phyloP scores from a whole-genome alignment of 2,888 invertebrate genomes.

The Laothoe populi region DNA sequence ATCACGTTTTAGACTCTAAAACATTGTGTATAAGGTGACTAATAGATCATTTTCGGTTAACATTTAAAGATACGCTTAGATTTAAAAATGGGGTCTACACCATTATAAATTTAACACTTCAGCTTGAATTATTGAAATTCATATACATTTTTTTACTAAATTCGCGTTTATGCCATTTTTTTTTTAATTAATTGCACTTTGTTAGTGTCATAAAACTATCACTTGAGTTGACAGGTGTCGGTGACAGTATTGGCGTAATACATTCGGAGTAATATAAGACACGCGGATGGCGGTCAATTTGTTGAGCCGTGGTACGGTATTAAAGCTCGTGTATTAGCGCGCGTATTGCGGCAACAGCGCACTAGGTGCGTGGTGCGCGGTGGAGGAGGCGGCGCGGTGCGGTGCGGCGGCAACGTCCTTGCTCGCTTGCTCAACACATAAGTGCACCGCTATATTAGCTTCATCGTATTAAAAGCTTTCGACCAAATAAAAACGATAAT shows the following conservation, averaged over 20 bases:
- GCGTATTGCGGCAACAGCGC: conserved; percentile 26
- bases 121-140: background rate
- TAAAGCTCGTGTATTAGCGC: conserved; percentile 20
- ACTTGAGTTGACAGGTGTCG: background rate
- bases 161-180: too few relatives aligned
- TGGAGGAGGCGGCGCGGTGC: background rate
- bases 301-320: conserved; percentile 4
- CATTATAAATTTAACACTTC: conserved; percentile 1
- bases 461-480: conserved; percentile 76
- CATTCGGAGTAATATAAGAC: background rate
- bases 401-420: conserved; percentile 64
- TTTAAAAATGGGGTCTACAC: conserved; percentile 13
- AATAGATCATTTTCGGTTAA: conserved; percentile 25
- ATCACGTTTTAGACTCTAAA: conserved; percentile 37
- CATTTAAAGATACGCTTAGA: conserved; percentile 15
- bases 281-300: background rate
- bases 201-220: background rate
- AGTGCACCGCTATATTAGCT: conserved; percentile 62
- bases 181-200: background rate
- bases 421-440: conserved; percentile 73
- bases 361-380: conserved; percentile 12
- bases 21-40: conserved; percentile 33
- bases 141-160: background rate
- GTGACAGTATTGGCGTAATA: background rate
- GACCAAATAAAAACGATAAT: conserved; percentile 55